Evolutionary conservation across 2,888 invertebrate genomes (phyloP).

Genomic region (Dicranocentrus wangi): DNA sequence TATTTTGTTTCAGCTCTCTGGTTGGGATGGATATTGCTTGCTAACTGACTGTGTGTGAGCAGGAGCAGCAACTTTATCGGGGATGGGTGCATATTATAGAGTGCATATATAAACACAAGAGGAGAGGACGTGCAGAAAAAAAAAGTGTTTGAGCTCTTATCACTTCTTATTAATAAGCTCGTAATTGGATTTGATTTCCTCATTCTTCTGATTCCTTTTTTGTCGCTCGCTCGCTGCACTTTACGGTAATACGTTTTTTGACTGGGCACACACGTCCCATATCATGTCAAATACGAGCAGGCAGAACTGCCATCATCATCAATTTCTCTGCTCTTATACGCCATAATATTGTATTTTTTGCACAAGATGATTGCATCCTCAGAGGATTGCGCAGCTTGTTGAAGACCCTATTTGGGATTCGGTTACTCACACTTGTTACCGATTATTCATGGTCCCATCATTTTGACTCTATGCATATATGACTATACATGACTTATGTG

Average conservation of each 20-base stretch:
- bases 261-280: background rate
- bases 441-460: constrained; percentile 61
- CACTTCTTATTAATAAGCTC: constrained; percentile 35
- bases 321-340: no score
- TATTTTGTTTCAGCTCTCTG: no score
- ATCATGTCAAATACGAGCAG: no score
- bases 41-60: no score
- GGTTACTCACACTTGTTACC: constrained; percentile 62
- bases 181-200: constrained; percentile 62
- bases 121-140: background rate
- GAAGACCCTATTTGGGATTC: constrained; percentile 57
- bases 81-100: background rate
- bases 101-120: background rate
- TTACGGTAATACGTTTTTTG: background rate
- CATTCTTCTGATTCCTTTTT: constrained; percentile 58
- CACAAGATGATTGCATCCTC: constrained; percentile 6
- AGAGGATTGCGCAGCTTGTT: constrained; percentile 15
- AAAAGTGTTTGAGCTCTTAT: no score
- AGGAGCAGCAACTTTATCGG: background rate
- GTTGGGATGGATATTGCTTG: no score
- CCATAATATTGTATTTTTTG: background rate
- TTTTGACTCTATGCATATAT: background rate
- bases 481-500: background rate
- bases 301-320: no score
- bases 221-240: constrained; percentile 23